A percentile compares a stretch with the other conserved stretches of the same genome.
phyloP scores from a whole-genome alignment of 2,888 invertebrate genomes.

The Gymnosoma rotundatum region DNA sequence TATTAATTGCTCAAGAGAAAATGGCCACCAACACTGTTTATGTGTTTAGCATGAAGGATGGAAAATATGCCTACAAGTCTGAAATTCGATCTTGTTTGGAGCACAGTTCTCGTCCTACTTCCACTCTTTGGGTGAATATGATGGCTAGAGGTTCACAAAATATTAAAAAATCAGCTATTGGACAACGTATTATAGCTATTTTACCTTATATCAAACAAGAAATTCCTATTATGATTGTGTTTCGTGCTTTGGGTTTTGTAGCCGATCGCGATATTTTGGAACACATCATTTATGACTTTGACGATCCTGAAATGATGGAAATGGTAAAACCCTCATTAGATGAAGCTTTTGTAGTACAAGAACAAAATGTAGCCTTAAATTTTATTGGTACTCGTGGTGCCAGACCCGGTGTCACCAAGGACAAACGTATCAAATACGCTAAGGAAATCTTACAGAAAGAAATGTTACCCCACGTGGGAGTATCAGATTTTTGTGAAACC shows the following conservation, averaged over 20 bases:
- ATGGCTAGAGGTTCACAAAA: constrained; percentile 99
- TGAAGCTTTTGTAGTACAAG: constrained; percentile 99
- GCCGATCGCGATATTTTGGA: constrained; percentile 99
- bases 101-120: constrained; percentile 96
- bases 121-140: constrained; percentile 99
- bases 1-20: constrained; percentile 99
- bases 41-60: constrained; percentile 99
- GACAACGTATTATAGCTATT: constrained; percentile 98
- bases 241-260: constrained; percentile 99
- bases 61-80: constrained; percentile 99
- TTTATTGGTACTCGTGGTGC: constrained; percentile 99
- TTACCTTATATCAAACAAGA: constrained; percentile 99
- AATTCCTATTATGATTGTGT: constrained; percentile 99
- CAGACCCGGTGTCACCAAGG: constrained; percentile 98
- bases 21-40: constrained; percentile 99
- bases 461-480: constrained; percentile 99
- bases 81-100: constrained; percentile 98
- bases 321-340: constrained; percentile 99
- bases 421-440: constrained; percentile 99
- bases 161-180: constrained; percentile 99
- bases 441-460: constrained; percentile 99
- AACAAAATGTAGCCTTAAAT: constrained; percentile 98
- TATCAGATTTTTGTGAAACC: constrained; percentile 99
- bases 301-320: constrained; percentile 99
- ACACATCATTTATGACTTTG: constrained; percentile 99